Evolutionary conservation across 2,888 invertebrate genomes (phyloP), one percentile per base, ranked within the genome.

Genomic region (Drosophila mayaguana): DNA sequence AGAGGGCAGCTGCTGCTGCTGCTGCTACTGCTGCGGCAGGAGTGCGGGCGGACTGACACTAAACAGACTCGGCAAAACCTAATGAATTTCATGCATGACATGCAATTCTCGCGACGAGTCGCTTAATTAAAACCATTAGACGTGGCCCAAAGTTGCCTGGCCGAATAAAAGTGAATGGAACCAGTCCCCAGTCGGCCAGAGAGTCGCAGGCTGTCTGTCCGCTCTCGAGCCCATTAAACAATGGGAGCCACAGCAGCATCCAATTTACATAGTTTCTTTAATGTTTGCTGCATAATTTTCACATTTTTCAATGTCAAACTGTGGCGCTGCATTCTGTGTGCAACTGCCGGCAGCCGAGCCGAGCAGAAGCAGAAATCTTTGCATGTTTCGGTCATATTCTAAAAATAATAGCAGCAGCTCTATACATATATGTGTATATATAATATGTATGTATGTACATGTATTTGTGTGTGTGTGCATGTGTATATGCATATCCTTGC

Each of bases 261-360:
- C 88, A 75, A 88, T 88, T 86, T 86, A 86, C 88, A 86, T 86
- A 86, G 75, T 86, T 83, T 75, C 86, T 85, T 86, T 88, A 86
- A 86, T 88, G 86, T 86, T 83, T 77, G 75, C 91, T 89, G 92
- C 92, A 92, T 92, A 92, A 92, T 92, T 91, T 92, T 88, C 87
- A 83, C 92, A 92, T 92, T 91, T 91, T 90, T 92, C 92, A 92
- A 90, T 91, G 92, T 91, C 92, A 92, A 84, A 75, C 83, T 85
- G 50, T 67, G 80, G 69, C 55, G 73, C 76, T 78, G 79, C 83
- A 87, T 76, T 87, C 80, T 78, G 67, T 72, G 65, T 72, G 67
- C 69, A 45, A 46, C 64, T 46, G 61, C 54, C 59, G 56, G 78
- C 78, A 73, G 66, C 64, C 86, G 65, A 73, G 66, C 64, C 86